A percentile compares a stretch with the other conserved stretches of the same genome.
Evolutionary conservation across 2,888 invertebrate genomes (phyloP).

Genomic region (Myopa tessellatipennis): DNA sequence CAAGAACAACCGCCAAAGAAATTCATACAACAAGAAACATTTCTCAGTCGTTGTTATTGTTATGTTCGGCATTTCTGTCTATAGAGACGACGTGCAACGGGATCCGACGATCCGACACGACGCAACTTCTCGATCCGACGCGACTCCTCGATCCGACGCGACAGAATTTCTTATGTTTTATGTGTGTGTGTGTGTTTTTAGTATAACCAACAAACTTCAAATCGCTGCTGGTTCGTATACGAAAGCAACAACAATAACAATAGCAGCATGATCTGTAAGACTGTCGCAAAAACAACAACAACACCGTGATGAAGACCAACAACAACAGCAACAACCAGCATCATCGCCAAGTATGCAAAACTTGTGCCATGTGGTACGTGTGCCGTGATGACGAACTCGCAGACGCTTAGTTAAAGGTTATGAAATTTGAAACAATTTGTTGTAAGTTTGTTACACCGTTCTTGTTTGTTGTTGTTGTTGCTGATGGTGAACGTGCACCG

Average conservation of each 20-base stretch:
- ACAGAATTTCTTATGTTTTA: too few relatives aligned
- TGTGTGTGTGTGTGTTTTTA: too few relatives aligned
- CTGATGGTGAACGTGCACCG: conserved; percentile 19
- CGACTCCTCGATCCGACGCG: too few relatives aligned
- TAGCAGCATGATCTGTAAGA: background rate
- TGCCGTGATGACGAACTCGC: conserved; percentile 44
- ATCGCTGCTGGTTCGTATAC: background rate
- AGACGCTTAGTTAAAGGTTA: conserved; percentile 50
- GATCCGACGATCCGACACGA: too few relatives aligned
- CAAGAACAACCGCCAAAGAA: conserved; percentile 13
- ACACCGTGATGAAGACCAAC: conserved; percentile 12
- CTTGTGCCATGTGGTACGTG: conserved; percentile 40
- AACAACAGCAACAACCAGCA: conserved; percentile 27
- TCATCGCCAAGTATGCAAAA: conserved; percentile 6
- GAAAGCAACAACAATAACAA: conserved; percentile 16
- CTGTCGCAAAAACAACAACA: background rate
- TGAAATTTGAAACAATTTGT: conserved; percentile 45
- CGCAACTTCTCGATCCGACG: too few relatives aligned
- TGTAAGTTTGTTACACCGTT: conserved; percentile 24
- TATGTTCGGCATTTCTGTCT: too few relatives aligned
- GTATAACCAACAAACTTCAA: too few relatives aligned
- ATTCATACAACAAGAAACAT: too few relatives aligned
- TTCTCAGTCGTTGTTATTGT: too few relatives aligned
- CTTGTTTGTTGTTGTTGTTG: background rate
- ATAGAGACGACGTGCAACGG: too few relatives aligned